phyloP scores from a whole-genome alignment of 2,888 invertebrate species.

The Acleris holmiana region DNA sequence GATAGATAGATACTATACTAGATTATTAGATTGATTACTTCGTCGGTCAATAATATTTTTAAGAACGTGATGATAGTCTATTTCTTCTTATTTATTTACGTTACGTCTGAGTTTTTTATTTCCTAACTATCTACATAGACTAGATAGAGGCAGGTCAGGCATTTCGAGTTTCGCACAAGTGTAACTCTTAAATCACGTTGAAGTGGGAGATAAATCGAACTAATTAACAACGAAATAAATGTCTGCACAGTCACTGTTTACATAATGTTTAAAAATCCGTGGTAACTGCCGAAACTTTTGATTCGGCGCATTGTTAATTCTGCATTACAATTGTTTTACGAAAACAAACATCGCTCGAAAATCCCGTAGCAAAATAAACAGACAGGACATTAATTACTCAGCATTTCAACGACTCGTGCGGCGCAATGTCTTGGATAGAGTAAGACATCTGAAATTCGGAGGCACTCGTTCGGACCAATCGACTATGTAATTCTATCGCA shows the following conservation, averaged over 20 bases:
- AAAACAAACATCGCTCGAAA: slow-evolving; percentile 44
- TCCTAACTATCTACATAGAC: not conserved
- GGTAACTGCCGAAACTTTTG: no score
- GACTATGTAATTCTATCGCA: slow-evolving; percentile 77
- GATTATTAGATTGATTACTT: no score
- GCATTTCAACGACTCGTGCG: slow-evolving; percentile 49
- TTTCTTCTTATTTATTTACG: no score
- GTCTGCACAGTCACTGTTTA: slow-evolving; percentile 12
- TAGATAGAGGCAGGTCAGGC: slow-evolving; percentile 9
- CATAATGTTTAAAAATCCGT: slow-evolving; percentile 17
- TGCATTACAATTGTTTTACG: slow-evolving; percentile 40
- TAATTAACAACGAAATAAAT: slow-evolving; percentile 24
- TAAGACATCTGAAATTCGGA: slow-evolving; percentile 63
- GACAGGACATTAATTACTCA: slow-evolving; percentile 52
- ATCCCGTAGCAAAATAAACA: slow-evolving; percentile 45
- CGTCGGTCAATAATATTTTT: no score
- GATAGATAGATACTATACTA: no score
- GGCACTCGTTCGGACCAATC: slow-evolving; percentile 65
- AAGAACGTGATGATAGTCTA: no score
- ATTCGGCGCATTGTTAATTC: not conserved
- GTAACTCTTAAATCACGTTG: slow-evolving; percentile 2
- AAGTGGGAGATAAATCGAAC: slow-evolving; percentile 22
- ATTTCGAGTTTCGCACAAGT: slow-evolving; percentile 8
- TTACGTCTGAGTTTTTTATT: no score
- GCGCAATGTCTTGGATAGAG: slow-evolving; percentile 49